Evolutionary conservation across 1,140 invertebrate species (phyloP), one percentile per base, ranked within the genome.

Genomic region (Pogonomyrmex barbatus): DNA sequence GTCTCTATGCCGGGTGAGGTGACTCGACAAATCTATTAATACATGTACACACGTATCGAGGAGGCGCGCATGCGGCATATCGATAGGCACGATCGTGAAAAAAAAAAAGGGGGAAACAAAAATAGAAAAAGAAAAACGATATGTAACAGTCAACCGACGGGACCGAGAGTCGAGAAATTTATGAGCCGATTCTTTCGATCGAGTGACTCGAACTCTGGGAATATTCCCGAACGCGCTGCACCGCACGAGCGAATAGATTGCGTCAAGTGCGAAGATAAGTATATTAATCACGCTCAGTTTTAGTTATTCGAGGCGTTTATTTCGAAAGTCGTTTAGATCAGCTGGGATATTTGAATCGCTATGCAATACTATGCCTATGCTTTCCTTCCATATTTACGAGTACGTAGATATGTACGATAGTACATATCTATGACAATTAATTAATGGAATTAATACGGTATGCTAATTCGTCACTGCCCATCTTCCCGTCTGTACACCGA

Each of bases 261-360:
- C 63, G 78, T 81, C 65, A 70, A 81, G 63, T 33, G 52, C 52
- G 39, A 70, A 81, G 78, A 70, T 70, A 81, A 81, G 63, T 81
- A 45, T 79, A 81, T 81, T 81, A 81, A 81, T 81, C 78, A 45
- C 30, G 36, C 24, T 68, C 77, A 70, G 65, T 56, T 81, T 81
- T 81, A 81, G 50, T 81, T 81, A 81, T 14, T 56, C 14, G 63
- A 56, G 47, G 45, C 63, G 78, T 81, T 81, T 56, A 70, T 81
- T 81, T 81, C 78, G 78, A 81, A 81, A 81, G 65, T 70, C 78
- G 77, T 68, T 52, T 68, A 81, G 62, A 62, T 68, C 77, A 39
- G 47, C 36, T 56, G 36, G 56, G 50, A 81, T 70, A 81, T 42
- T 81, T 42, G 33, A 54, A 81, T 56, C 36, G 47, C 60, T 39